Evolutionary conservation across 2,113 vertebrate genomes (phyloP), one percentile per base, ranked within the genome.

Genomic region (Podocnemis expansa): DNA sequence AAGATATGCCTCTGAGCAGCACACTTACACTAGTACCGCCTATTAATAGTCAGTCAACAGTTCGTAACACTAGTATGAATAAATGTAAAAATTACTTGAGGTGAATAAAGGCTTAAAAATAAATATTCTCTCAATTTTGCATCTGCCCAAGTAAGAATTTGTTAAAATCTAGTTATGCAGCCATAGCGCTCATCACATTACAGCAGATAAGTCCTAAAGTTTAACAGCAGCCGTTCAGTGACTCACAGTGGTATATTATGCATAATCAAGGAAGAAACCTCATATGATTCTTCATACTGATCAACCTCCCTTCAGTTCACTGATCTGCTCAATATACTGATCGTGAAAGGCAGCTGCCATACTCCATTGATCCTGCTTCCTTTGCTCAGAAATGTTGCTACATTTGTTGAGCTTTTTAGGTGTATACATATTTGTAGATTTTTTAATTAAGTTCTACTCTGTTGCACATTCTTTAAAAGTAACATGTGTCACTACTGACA

Each of bases 351-450:
- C 82, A 51, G 75, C 27, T n/a, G 19, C 63, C 19, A 22, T 22
- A 70, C 47, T n/a, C 85, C 3, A 73, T 29, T 12, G 13, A 43
- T 16, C 25, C 73, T 76, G 41, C 73, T 41, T 76, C 52, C 51
- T 43, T 84, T 1, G 52, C 41, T 54, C 89, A 24, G 2, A 2
- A 10, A 29, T 63, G 31, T n/a, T 6, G 5, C 85, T 38, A 17
- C 63, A 17, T 12, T 25, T 67, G 31, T 10, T 4, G 78, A 82
- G 88, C 86, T 56, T 78, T 60, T 14, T 73, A 7, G 55, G 43
- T 3, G 17, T 45, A 51, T 31, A 0, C 12, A 22, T 13, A 7
- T 0, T n/a, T 1, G 5, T 3, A 4, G 5, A 76, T 27, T 76
- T 45, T 76, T 52, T 51, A 38, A 47, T 5, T 5, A 12, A 17